These are phyloP conservation scores for Cephus spinipes DNA, from an alignment of 2,888 invertebrate genomes.

Conservation along the genomic window DNA sequence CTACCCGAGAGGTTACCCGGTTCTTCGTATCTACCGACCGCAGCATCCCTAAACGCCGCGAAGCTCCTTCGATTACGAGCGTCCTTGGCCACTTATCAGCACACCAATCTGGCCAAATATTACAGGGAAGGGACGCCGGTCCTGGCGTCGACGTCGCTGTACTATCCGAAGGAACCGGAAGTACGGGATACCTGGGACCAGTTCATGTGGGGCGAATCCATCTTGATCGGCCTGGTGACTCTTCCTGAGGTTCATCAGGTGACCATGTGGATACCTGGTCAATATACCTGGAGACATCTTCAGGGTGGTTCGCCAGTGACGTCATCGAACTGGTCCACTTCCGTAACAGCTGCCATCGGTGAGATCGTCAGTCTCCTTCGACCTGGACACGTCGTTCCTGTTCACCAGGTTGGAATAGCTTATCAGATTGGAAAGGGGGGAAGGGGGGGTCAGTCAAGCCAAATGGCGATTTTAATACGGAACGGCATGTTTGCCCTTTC, in stretches of 20 bases:
- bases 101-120: conserved; percentile 31
- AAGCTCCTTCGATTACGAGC: conserved; percentile 33
- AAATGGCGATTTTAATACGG: no score
- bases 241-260: conserved; percentile 30
- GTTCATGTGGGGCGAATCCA: conserved; percentile 43
- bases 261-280: conserved; percentile 41
- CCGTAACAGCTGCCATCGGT: conserved; percentile 26
- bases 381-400: conserved; percentile 39
- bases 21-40: conserved; percentile 27
- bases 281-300: conserved; percentile 40
- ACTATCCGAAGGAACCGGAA: conserved; percentile 32
- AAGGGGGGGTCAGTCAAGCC: no score
- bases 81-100: conserved; percentile 37
- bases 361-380: conserved; percentile 35
- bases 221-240: conserved; percentile 40
- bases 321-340: conserved; percentile 22
- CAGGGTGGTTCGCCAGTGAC: conserved; percentile 27
- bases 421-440: no score
- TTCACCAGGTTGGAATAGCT: conserved; percentile 34
- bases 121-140: conserved; percentile 32
- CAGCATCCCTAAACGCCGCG: conserved; percentile 23
- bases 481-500: no score
- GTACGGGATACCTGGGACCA: conserved; percentile 30
- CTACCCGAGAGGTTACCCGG: conserved; percentile 38
- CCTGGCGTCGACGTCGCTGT: conserved; percentile 33